These are phyloP conservation scores for Leptinotarsa juncta DNA, from an alignment of 2,888 invertebrate genomes.

Conservation along the genomic window DNA sequence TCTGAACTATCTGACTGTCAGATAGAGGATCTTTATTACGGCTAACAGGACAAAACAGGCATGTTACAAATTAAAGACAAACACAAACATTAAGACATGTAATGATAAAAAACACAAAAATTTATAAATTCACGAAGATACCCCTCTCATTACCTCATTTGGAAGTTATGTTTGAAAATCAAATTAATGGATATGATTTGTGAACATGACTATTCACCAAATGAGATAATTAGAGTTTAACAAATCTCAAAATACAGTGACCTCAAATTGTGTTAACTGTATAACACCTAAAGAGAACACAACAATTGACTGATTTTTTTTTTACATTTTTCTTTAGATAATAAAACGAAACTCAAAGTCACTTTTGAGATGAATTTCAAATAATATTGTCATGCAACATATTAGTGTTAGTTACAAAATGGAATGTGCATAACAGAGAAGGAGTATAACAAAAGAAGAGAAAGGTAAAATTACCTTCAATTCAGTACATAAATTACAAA, in stretches of 20 bases:
- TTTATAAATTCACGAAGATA: not conserved
- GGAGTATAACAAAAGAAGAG: constrained; percentile 21
- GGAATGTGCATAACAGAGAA: constrained; percentile 56
- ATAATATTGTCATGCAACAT: constrained; percentile 53
- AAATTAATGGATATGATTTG: not conserved
- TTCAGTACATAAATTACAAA: constrained; percentile 15
- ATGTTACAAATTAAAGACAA: constrained; percentile 25
- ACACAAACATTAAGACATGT: constrained; percentile 5
- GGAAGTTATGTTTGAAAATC: not conserved
- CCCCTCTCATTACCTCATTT: not conserved
- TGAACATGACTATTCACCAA: not conserved
- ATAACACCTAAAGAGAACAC: too few relatives aligned
- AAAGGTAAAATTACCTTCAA: not conserved
- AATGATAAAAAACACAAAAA: not conserved
- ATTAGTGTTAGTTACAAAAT: constrained; percentile 60
- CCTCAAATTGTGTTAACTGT: not conserved
- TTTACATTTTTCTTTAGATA: too few relatives aligned
- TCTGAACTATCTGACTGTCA: constrained; percentile 84
- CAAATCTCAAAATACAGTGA: not conserved
- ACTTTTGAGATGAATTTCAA: not conserved
- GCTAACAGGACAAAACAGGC: constrained; percentile 65
- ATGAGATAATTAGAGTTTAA: not conserved
- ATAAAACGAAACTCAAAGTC: too few relatives aligned
- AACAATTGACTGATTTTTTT: too few relatives aligned
- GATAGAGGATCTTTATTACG: constrained; percentile 77